Evolutionary conservation across 2,797 vertebrate genomes (phyloP).

Genomic region (Chiloscyllium punctatum): DNA sequence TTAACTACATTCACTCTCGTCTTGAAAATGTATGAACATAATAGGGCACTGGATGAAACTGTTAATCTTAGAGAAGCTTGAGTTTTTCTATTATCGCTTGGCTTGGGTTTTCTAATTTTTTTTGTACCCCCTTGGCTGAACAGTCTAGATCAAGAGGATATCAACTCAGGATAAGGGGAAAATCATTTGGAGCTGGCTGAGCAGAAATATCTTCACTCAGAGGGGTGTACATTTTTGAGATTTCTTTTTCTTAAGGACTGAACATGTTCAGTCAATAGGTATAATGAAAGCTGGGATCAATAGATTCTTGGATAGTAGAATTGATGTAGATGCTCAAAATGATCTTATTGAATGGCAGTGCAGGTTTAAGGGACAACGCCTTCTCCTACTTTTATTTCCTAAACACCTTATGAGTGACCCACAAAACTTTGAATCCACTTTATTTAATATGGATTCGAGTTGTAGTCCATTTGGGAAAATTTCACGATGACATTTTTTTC

Average conservation of each 20-base stretch:
- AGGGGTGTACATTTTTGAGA: not conserved
- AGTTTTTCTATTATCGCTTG: not conserved
- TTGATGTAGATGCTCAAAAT: not conserved
- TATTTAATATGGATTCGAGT: not conserved
- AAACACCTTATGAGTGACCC: not conserved
- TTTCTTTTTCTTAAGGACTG: not conserved
- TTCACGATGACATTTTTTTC: not conserved
- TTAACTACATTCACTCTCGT: not conserved
- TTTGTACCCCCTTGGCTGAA: not conserved
- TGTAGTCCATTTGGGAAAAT: not conserved
- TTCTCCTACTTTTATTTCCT: not conserved
- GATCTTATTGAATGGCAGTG: not conserved
- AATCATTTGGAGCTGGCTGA: not conserved
- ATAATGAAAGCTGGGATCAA: not conserved
- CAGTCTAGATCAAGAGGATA: not conserved
- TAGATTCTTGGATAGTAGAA: not conserved
- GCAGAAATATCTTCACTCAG: not conserved
- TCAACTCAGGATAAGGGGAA: not conserved
- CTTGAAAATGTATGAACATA: not conserved
- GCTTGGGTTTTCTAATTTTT: no score
- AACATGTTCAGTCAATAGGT: not conserved
- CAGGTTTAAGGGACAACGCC: not conserved
- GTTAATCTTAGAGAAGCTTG: not conserved
- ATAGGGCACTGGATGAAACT: not conserved
- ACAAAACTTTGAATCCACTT: not conserved